phyloP scores from a whole-genome alignment of 2,113 vertebrate species.

The Cardinalis cardinalis region DNA sequence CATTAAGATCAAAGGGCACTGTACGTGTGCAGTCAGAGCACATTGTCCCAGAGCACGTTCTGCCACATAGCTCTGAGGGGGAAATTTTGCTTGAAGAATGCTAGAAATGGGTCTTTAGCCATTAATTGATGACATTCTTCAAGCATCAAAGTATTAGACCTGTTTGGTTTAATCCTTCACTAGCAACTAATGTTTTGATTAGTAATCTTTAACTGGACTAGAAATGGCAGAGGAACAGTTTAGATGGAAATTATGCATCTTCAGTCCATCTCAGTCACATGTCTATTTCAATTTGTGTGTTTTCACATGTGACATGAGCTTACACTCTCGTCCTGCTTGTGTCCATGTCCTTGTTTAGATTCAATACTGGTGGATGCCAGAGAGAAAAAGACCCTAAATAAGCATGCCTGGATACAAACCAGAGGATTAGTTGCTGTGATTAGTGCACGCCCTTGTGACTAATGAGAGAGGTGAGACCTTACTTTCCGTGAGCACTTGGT shows the following conservation, averaged over 20 bases:
- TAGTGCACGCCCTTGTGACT: background rate
- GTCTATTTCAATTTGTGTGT: background rate
- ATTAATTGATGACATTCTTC: background rate
- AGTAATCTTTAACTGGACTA: background rate
- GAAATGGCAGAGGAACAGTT: background rate
- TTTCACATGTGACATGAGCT: background rate
- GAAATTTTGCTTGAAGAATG: background rate
- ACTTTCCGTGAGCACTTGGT: background rate
- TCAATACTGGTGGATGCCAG: background rate
- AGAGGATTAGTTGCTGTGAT: background rate
- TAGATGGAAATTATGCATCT: background rate
- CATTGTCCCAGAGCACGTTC: background rate
- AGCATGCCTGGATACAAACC: background rate
- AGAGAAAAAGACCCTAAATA: background rate
- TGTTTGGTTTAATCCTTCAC: background rate
- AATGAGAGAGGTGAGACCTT: background rate
- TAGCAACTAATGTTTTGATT: background rate
- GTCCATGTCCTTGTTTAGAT: background rate
- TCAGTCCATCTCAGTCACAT: background rate
- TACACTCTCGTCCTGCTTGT: background rate
- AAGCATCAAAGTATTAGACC: background rate
- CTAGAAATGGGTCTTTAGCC: background rate
- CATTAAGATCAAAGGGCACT: background rate
- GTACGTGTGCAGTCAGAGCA: accelerated
- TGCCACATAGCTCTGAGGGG: background rate